Evolutionary conservation across 2,113 vertebrate species (phyloP).

Genomic region (Sapayoa aenigma): DNA sequence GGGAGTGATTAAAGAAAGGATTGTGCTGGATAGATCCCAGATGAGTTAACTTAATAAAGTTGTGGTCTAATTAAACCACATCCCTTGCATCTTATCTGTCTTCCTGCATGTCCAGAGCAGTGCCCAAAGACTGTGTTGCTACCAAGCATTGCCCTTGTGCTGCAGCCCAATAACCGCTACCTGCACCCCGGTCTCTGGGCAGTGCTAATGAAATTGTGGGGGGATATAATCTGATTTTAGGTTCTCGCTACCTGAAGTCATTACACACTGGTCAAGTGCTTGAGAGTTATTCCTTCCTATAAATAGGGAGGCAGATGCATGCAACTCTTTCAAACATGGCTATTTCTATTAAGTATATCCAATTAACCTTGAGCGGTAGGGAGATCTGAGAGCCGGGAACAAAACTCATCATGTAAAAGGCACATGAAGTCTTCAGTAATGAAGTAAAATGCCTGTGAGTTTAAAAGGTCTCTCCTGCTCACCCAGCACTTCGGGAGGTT

Average conservation of each 20-base stretch:
- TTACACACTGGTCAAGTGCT: background rate
- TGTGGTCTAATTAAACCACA: conserved; percentile 60
- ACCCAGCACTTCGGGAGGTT: background rate
- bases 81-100: conserved; percentile 57
- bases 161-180: background rate
- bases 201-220: background rate
- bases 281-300: background rate
- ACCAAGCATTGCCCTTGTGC: background rate
- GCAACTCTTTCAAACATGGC: background rate
- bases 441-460: background rate
- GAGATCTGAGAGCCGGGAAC: background rate
- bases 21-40: conserved; percentile 48
- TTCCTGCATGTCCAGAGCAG: conserved; percentile 37
- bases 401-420: conserved; percentile 32
- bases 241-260: background rate
- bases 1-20: conserved; percentile 50
- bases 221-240: background rate
- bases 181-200: background rate
- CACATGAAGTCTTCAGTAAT: background rate
- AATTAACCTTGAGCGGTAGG: background rate
- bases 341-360: conserved; percentile 6
- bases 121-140: background rate
- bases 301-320: background rate
- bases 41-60: conserved; percentile 59
- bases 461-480: background rate